These are phyloP conservation scores for Cheirogaleus medius DNA, from an alignment of 2,113 vertebrate genomes.

Conservation along the genomic window DNA sequence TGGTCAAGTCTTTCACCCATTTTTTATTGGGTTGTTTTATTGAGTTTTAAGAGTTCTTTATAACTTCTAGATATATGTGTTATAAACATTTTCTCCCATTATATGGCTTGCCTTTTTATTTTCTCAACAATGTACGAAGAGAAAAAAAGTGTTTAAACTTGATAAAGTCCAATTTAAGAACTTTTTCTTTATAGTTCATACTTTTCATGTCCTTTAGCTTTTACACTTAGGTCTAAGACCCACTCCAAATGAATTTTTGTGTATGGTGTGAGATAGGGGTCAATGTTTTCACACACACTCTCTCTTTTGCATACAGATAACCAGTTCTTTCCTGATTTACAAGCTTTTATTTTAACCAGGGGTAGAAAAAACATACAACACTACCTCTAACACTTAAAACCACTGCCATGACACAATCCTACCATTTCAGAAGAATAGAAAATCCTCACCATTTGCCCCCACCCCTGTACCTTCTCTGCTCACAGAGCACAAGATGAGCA, in stretches of 20 bases:
- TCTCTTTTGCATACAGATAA: neutral
- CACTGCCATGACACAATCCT: neutral
- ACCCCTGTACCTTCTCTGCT: neutral
- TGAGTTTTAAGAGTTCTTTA: conserved; percentile 9
- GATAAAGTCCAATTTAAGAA: neutral
- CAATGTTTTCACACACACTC: neutral
- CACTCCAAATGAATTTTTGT: neutral
- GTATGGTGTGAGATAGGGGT: neutral
- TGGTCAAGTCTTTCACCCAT: neutral
- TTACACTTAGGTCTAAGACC: neutral
- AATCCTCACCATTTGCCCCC: neutral
- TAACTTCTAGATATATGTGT: neutral
- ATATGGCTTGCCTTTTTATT: neutral
- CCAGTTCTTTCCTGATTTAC: neutral
- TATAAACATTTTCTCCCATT: neutral
- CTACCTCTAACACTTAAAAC: conserved; percentile 7
- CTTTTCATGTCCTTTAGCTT: neutral
- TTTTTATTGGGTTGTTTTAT: neutral
- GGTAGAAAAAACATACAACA: neutral
- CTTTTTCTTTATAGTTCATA: neutral
- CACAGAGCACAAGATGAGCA: neutral
- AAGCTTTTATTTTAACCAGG: neutral
- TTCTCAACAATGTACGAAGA: neutral
- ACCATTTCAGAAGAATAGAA: neutral
- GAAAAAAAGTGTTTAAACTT: neutral